Percentiles rank a stretch among this genome's conserved stretches.
Conservation (phyloP, 2,797 vertebrate species). For the Coluber constrictor region DNA sequence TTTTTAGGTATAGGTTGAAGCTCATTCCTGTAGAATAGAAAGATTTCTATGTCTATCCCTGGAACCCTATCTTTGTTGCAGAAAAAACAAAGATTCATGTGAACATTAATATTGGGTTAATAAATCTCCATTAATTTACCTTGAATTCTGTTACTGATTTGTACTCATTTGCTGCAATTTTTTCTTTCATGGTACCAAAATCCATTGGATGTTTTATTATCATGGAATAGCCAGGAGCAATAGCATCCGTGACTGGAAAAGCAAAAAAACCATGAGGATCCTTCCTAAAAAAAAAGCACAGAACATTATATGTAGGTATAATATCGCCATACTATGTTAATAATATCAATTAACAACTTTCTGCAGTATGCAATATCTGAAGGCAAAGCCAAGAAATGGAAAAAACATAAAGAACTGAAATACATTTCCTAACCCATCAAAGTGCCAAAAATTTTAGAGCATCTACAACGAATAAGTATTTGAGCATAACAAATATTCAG, state of each 20-base stretch:
- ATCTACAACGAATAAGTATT: background rate
- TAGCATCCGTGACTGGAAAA: conserved; percentile 94
- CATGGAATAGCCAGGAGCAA: conserved; percentile 95
- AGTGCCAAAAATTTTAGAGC: background rate
- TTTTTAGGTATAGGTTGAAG: conserved; percentile 6
- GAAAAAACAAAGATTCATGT: background rate
- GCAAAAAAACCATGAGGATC: conserved; percentile 96
- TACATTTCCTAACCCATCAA: background rate
- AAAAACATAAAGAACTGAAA: background rate
- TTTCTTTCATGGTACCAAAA: conserved; percentile 98
- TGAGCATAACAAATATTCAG: background rate
- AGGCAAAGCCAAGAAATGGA: background rate
- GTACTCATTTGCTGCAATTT: conserved; percentile 89
- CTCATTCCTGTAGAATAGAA: background rate
- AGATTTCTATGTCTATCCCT: background rate
- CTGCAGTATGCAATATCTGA: background rate
- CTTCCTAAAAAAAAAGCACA: conserved; percentile 78
- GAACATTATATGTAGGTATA: background rate
- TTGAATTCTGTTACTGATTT: conserved; percentile 98
- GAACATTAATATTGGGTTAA: background rate
- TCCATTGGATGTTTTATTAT: conserved; percentile 99
- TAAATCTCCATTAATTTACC: conserved; percentile 69
- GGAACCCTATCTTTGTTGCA: fast-evolving
- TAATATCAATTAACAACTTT: background rate
- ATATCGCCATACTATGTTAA: background rate